A percentile compares a stretch with the other conserved stretches of the same genome.
phyloP scores from a whole-genome alignment of 2,888 invertebrate genomes.

The Cosmopolites sordidus region DNA sequence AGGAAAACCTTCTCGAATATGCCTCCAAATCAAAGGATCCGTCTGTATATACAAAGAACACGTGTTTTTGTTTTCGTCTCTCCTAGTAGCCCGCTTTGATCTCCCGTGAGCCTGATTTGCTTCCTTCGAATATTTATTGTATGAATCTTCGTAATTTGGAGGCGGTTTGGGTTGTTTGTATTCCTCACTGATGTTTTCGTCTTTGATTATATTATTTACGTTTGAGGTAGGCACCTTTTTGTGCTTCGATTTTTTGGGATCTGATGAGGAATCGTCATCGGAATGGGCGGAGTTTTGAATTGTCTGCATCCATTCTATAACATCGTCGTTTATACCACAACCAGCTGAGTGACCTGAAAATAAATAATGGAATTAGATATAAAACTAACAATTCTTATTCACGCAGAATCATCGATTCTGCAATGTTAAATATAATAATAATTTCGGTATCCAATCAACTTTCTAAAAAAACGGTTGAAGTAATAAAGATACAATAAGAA shows the following conservation, averaged over 20 bases:
- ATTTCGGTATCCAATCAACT: too few relatives aligned
- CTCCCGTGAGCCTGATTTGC: slow-evolving; percentile 56
- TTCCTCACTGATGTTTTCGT: slow-evolving; percentile 10
- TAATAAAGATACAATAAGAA: too few relatives aligned
- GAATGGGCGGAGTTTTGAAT: slow-evolving; percentile 70
- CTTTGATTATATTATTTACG: slow-evolving; percentile 4
- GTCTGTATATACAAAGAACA: slow-evolving; percentile 97
- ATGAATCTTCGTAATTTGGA: slow-evolving; percentile 49
- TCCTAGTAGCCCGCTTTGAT: slow-evolving; percentile 51
- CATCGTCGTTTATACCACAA: slow-evolving; percentile 84
- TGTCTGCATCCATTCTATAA: slow-evolving; percentile 88
- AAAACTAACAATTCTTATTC: too few relatives aligned
- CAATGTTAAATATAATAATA: too few relatives aligned
- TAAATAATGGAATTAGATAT: too few relatives aligned
- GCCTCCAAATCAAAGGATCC: slow-evolving; percentile 95
- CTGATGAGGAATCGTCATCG: slow-evolving; percentile 4
- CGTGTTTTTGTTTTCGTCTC: slow-evolving; percentile 76
- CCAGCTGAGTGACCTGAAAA: slow-evolving; percentile 73
- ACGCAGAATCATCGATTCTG: too few relatives aligned
- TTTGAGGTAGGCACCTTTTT: slow-evolving; percentile 22
- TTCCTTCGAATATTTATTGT: slow-evolving; percentile 74
- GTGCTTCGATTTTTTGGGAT: slow-evolving; percentile 18
- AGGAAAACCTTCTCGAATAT: slow-evolving; percentile 77
- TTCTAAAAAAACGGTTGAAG: too few relatives aligned
- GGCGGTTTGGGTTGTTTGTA: slow-evolving; percentile 26